Conservation (phyloP, 2,797 vertebrate genomes). For the Chelon auratus region DNA sequence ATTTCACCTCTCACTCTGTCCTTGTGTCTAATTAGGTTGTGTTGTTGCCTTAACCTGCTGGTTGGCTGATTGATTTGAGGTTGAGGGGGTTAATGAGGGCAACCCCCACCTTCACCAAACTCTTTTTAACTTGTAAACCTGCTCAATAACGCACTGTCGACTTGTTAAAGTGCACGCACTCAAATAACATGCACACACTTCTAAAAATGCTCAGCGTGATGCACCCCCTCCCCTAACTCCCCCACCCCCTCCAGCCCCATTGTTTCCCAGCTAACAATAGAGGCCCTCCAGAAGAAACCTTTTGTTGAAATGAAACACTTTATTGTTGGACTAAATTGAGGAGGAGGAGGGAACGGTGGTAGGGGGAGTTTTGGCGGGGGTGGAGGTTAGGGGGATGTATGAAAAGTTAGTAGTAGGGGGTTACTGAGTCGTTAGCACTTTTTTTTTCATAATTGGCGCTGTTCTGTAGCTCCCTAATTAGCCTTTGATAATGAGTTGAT, state of each 20-base stretch:
- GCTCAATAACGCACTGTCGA: conserved; percentile 69
- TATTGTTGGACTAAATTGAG: conserved; percentile 82
- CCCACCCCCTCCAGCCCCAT: conserved; percentile 78
- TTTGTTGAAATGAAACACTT: conserved; percentile 86
- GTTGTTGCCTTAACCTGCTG: conserved; percentile 89
- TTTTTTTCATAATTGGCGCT: conserved; percentile 82
- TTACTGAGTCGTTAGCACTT: conserved; percentile 59
- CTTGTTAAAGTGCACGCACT: conserved; percentile 56
- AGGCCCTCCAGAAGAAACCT: conserved; percentile 76
- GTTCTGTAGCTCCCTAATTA: conserved; percentile 88
- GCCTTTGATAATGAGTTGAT: conserved; percentile 87
- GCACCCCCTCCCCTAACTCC: conserved; percentile 67
- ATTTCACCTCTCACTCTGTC: conserved; percentile 84
- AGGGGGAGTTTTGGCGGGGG: conserved; percentile 40
- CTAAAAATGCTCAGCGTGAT: conserved; percentile 75
- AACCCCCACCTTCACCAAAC: conserved; percentile 71
- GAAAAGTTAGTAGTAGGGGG: conserved; percentile 44
- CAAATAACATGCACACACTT: conserved; percentile 47
- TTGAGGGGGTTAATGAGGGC: conserved; percentile 76
- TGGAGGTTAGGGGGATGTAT: conserved; percentile 44
- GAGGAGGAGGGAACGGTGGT: conserved; percentile 71
- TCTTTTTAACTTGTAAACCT: conserved; percentile 53
- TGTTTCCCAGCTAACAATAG: conserved; percentile 88
- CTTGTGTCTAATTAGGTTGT: conserved; percentile 88
- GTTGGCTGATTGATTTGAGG: conserved; percentile 71